Evolutionary conservation across 2,797 vertebrate species (phyloP), one percentile per base, ranked within the genome.

Genomic region (Orestias chungarensis): DNA sequence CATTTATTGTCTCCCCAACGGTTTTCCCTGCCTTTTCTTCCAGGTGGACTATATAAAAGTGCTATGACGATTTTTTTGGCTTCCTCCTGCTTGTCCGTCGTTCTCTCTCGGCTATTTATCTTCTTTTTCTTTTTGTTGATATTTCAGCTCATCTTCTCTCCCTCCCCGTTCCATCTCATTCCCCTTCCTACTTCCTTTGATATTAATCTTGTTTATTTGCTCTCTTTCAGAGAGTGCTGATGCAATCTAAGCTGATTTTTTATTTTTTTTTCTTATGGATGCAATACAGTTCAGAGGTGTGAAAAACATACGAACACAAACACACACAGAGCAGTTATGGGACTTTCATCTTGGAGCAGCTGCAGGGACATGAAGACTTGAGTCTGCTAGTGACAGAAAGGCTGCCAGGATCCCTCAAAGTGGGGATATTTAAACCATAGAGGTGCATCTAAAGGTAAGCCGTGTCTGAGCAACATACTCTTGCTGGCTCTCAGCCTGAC

Each of bases 11-110:
- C 70, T 86, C 67, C 25, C 12, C 27, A 57, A 79, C 59, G 75
- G 74, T 7, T 70, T 70, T 67, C 62, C 43, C 27, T 42, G 68
- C 62, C 35, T 72, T 65, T 74, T 33, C 52, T 59, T 67, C 44
- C 72, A 78, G 44, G n/a, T 66, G 33, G 27, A 66, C 57, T 44
- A 75, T 15, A 83, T 80, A 49, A 81, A 86, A 84, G 79, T 73
- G 47, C 64, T 86, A 81, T 86, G 64, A 80, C 72, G 75, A 70
- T 71, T 40, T 62, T 62, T 62, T 40, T 62, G 35, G 5, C 35
- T 42, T 5, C 7, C 23, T 40, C 35, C 35, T 62, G 59, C 42
- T 62, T 62, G 42, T 6, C 35, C 12, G 0, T 62, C 70, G 75
- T 64, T 80, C 50, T 31, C 25, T 77, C 71, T 69, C 74, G 29